Base-by-base conservation (phyloP, 2,113 vertebrate species). In the Pica pica region DNA sequence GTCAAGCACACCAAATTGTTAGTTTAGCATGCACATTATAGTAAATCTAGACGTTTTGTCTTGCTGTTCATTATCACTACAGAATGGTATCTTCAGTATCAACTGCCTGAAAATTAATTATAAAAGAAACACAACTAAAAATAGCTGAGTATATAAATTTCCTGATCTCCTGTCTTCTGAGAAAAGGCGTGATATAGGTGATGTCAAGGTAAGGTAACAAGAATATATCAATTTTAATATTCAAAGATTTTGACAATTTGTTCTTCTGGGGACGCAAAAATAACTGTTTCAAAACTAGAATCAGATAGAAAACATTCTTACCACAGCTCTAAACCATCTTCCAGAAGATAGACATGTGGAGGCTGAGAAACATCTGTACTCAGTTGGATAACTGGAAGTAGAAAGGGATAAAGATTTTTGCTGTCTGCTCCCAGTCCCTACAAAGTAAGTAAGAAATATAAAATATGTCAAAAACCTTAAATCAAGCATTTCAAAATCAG, bases 311-410 rank as follows among this genome's bases (percentile, higher is more conserved):
- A 76, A 74, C 21, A 50, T 70, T 82, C 98, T 92, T 98, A 99
- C 99, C 99, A 99, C 93, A 99, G 98, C 95, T 99, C 99, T 96
- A 99, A 98, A 95, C 99, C 99, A 83, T 99, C 99, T 98, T 99
- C 99, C 93, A 99, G 97, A 96, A 99, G 98, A 97, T 99, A 99
- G 53, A 99, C 99, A 90, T 99, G 99, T 30, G 99, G 99, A n/a
- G 99, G 99, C 95, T 99, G 99, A 24, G 98, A 99, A 91, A 99
- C 99, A 94, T 99, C 99, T 23, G 99, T 99, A 98, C 99, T 99
- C 95, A 99, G 98, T 60, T 99, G 99, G 98, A 99, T 99, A 96
- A 99, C 98, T 77, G 99, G 99, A 90, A 99, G 98, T 41, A 99
- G 98, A 97, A 99, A 99, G 85, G 99, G 98, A 92, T 99, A 99